Evolutionary conservation across 2,797 vertebrate genomes (phyloP).

Genomic region (Phoeniculus purpureus): DNA sequence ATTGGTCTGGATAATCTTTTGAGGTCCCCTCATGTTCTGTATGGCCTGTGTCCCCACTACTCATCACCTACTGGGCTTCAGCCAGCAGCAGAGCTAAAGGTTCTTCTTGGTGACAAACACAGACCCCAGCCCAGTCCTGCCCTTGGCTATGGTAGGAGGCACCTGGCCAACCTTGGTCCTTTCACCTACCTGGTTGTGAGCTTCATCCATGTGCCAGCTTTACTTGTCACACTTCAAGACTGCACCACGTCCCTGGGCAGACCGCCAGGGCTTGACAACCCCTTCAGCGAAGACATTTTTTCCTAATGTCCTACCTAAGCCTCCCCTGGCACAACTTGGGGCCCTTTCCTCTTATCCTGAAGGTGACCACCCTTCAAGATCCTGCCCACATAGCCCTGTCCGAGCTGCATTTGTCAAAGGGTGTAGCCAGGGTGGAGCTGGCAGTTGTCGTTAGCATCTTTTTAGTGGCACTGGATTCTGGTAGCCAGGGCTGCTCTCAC

Average conservation of each 20-base stretch:
- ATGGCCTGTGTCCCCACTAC: too few species aligned
- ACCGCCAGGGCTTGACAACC: neutral
- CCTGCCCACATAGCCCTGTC: neutral
- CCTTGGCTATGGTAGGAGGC: too few species aligned
- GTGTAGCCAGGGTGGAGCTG: neutral
- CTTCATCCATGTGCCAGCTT: too few species aligned
- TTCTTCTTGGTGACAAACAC: too few species aligned
- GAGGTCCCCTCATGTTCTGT: too few species aligned
- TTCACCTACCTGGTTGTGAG: too few species aligned
- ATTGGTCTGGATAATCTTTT: too few species aligned
- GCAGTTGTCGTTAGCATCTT: neutral
- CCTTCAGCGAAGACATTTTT: neutral
- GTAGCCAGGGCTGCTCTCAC: fast-evolving
- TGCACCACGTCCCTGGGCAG: neutral
- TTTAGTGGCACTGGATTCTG: fast-evolving
- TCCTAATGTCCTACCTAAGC: neutral
- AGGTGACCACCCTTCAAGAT: neutral
- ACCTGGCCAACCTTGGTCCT: too few species aligned
- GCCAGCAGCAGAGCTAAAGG: too few species aligned
- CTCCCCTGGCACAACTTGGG: neutral
- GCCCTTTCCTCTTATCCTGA: neutral
- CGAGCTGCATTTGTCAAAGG: neutral
- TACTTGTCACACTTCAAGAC: neutral
- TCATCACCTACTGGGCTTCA: too few species aligned
- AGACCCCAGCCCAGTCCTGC: too few species aligned